These are phyloP conservation scores for Drosophila greeni DNA, from an alignment of 2,888 invertebrate genomes.

Conservation along the genomic window DNA sequence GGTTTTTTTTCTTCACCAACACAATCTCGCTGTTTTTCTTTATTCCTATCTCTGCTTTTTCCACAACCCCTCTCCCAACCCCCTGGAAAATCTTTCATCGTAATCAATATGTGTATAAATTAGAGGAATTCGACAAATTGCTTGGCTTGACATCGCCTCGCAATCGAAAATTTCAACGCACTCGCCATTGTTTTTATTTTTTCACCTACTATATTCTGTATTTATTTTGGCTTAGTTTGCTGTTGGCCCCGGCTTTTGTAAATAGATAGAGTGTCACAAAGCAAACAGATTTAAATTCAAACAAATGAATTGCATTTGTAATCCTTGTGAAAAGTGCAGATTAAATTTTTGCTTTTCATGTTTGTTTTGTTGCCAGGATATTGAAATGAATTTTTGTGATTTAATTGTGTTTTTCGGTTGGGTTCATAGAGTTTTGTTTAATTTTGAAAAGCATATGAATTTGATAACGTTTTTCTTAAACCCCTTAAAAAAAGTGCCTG, in stretches of 20 bases:
- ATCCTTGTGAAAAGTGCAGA: conserved; percentile 22
- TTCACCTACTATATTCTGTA: conserved; percentile 13
- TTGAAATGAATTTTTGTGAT: conserved; percentile 20
- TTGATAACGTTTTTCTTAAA: background rate
- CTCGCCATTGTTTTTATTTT: conserved; percentile 6
- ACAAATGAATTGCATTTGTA: conserved; percentile 38
- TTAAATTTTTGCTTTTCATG: conserved; percentile 22
- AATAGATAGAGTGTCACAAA: conserved; percentile 34
- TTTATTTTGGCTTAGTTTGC: conserved; percentile 22
- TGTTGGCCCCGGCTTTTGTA: conserved; percentile 15
- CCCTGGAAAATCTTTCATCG: conserved; percentile 26
- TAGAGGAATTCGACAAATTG: conserved; percentile 30
- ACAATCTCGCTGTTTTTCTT: conserved; percentile 21
- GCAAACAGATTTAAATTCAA: conserved; percentile 39
- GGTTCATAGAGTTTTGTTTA: background rate
- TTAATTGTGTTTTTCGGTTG: conserved; percentile 10
- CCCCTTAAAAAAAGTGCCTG: background rate
- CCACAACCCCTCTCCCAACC: background rate
- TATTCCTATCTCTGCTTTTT: background rate
- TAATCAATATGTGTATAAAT: conserved; percentile 44
- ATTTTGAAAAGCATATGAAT: background rate
- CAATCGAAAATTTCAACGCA: conserved; percentile 15
- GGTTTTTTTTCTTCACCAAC: conserved; percentile 29
- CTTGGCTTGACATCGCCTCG: conserved; percentile 26
- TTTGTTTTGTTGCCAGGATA: conserved; percentile 3